Evolutionary conservation across 2,797 vertebrate species (phyloP).

Genomic region (Lacerta viridis): DNA sequence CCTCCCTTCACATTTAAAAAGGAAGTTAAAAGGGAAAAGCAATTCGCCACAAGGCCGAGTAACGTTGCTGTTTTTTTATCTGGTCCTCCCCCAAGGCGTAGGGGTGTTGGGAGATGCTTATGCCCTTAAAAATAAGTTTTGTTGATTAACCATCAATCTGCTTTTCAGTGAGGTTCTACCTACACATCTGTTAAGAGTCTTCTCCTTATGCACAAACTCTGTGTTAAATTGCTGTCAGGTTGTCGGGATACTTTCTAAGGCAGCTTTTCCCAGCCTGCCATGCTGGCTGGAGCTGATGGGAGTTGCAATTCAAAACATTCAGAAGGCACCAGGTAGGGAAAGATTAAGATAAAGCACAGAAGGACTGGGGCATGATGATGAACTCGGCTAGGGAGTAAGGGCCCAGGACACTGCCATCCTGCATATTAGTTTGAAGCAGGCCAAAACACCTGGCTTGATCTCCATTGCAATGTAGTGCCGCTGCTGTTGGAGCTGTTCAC

Average conservation of each 20-base stretch:
- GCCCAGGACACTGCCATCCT: too few species aligned
- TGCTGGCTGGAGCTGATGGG: too few species aligned
- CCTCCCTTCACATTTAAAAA: constrained; percentile 1
- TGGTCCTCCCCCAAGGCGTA: neutral
- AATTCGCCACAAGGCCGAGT: neutral
- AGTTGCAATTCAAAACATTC: too few species aligned
- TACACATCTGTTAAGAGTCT: neutral
- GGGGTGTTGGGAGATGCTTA: neutral
- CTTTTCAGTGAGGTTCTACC: neutral
- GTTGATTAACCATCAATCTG: neutral
- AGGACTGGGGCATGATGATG: neutral
- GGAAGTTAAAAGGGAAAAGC: neutral
- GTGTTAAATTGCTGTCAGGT: neutral
- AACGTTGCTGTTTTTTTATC: too few species aligned
- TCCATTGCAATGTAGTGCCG: too few species aligned
- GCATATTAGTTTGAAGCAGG: neutral
- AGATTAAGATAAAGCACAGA: neutral
- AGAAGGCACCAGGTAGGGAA: too few species aligned
- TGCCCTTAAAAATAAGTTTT: neutral
- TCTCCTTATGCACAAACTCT: neutral
- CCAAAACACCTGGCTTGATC: neutral
- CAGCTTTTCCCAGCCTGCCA: too few species aligned
- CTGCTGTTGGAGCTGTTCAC: too few species aligned
- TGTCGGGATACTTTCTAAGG: too few species aligned
- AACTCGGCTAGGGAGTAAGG: neutral